Evolutionary conservation across 1,140 invertebrate species (phyloP), one percentile per base, ranked within the genome.

Genomic region (Listronotus oregonensis): DNA sequence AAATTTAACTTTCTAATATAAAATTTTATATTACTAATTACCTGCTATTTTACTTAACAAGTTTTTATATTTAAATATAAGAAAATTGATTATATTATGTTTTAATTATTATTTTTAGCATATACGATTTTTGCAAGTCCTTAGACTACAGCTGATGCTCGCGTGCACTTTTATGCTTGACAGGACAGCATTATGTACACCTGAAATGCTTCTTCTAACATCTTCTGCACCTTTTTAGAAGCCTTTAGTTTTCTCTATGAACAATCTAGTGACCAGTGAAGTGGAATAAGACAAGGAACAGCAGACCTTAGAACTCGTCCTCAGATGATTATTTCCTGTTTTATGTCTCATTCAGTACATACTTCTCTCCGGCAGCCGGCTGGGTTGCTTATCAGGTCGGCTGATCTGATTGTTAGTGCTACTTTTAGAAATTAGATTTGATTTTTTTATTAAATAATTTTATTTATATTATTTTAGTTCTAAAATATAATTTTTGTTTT

Each of bases 301-400:
- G 42, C 21, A 31, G 10, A 18, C 14, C 39, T 47, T 14, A 34
- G 11, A 12, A 37, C 39, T 17, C 32, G 60, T 18, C 54, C 32
- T 46, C 62, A 49, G 44, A 54, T 57, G 62, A 64, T 64, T 27
- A 57, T 64, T 49, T 55, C 60, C 60, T 63, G 62, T 64, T 58
- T 65, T 58, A 57, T 65, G 55, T 54, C 54, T 58, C 63, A 56
- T 37, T 57, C 55, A 58, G 52, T 57, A 46, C 54, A 64, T 64
- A 64, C 62, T 58, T 57, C 63, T 42, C 54, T 57, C 32, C 46
- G 63, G 63, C 63, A 65, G 49, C 55, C 63, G 47, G 21, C 21
- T 40, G 17, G 63, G 63, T 44, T 65, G 63, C 63, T n/a, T 21
- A 65, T 65, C 63, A 65, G 63, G 63, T 65, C 63, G 52, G n/a